These are phyloP conservation scores for Eumaeus atala DNA, from an alignment of 1,140 invertebrate species.

Conservation along the genomic window DNA sequence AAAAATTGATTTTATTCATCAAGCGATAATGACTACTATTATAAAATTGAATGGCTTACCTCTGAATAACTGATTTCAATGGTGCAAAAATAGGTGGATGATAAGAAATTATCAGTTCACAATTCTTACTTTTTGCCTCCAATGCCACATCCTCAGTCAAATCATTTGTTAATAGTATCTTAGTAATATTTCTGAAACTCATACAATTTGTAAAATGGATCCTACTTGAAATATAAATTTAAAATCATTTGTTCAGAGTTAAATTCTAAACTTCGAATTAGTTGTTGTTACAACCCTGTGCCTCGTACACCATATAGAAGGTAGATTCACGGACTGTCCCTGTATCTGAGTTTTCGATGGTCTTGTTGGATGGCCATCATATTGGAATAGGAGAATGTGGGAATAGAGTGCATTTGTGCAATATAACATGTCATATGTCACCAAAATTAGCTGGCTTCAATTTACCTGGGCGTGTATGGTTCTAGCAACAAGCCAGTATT, in stretches of 20 bases:
- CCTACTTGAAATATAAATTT: not conserved
- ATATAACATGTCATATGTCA: too few species aligned
- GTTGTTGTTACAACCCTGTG: too few species aligned
- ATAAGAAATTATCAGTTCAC: constrained; percentile 92
- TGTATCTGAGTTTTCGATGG: too few species aligned
- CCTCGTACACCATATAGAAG: too few species aligned
- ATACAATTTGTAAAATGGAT: not conserved
- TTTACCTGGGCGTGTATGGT: constrained; percentile 77
- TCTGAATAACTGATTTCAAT: constrained; percentile 89
- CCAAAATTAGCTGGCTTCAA: too few species aligned
- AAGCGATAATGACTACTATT: not conserved
- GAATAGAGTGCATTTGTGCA: too few species aligned
- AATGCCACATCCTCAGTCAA: constrained; percentile 91
- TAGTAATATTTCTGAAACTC: constrained; percentile 71
- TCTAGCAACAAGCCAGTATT: constrained; percentile 95
- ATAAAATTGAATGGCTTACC: constrained; percentile 69
- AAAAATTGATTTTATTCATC: too few species aligned
- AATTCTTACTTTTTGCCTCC: constrained; percentile 83
- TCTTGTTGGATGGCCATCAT: too few species aligned
- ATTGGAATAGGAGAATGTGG: too few species aligned
- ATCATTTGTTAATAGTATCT: constrained; percentile 94
- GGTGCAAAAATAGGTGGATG: constrained; percentile 95
- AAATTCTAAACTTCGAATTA: too few species aligned
- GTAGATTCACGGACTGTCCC: too few species aligned
- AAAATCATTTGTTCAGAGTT: not conserved